Evolutionary conservation across 2,797 vertebrate species (phyloP).

Genomic region (Fringilla coelebs): DNA sequence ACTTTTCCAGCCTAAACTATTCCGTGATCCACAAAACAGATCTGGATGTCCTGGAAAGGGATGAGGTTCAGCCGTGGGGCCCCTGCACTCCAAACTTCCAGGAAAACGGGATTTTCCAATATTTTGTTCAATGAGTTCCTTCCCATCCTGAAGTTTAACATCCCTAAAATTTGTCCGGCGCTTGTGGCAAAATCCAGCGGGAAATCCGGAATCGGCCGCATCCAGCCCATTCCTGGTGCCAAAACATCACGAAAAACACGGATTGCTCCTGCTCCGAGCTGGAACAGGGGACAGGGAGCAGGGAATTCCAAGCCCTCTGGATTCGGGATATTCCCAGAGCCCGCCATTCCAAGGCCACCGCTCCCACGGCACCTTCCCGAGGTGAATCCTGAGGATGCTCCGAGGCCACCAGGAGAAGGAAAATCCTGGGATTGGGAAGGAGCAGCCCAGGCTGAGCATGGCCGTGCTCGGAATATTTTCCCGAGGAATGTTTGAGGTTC

Average conservation of each 20-base stretch:
- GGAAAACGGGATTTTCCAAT: background rate
- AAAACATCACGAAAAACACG: accelerated
- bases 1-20: background rate
- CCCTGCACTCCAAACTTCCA: background rate
- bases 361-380: background rate
- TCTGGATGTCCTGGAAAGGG: accelerated
- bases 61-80: background rate
- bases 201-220: accelerated
- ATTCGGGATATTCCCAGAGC: background rate
- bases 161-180: accelerated
- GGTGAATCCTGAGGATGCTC: background rate
- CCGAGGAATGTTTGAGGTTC: background rate
- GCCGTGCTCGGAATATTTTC: accelerated
- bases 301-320: background rate
- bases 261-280: accelerated
- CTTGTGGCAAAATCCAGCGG: accelerated
- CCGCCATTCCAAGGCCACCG: accelerated
- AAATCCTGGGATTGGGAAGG: background rate
- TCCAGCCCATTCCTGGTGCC: background rate
- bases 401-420: background rate
- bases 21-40: accelerated
- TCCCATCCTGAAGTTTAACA: accelerated
- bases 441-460: background rate
- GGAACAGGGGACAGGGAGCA: too few species aligned
- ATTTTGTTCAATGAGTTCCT: accelerated